phyloP scores from a whole-genome alignment of 2,888 invertebrate species.

The Rotaria magnacalcarata region DNA sequence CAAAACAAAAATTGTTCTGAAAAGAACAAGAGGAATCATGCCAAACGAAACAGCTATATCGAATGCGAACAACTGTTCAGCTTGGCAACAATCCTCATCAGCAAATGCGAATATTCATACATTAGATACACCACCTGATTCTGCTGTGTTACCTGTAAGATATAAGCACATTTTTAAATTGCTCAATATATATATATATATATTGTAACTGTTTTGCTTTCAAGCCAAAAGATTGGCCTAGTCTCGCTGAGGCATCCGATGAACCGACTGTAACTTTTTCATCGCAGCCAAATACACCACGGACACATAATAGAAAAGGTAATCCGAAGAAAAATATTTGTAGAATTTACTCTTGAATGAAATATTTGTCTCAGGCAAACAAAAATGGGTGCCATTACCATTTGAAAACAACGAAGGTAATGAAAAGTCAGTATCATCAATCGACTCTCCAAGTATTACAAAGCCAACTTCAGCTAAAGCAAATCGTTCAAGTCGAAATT shows the following conservation, averaged over 20 bases:
- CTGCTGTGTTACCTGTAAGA: neutral
- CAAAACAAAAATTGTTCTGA: neutral
- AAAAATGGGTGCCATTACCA: slow-evolving; percentile 16
- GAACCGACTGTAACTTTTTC: neutral
- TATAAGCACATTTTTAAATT: neutral
- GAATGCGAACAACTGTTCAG: neutral
- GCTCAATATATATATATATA: too few species aligned
- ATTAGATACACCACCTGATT: neutral
- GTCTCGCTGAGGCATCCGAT: slow-evolving; percentile 24
- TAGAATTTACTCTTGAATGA: too few species aligned
- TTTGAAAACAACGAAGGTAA: neutral
- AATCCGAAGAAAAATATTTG: neutral
- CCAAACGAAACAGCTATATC: slow-evolving; percentile 17
- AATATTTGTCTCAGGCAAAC: neutral
- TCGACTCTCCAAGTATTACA: neutral
- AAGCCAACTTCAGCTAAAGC: too few species aligned
- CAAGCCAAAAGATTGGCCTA: slow-evolving; percentile 28
- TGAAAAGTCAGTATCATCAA: neutral
- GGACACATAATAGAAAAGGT: slow-evolving; percentile 4
- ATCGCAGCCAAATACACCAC: slow-evolving; percentile 14
- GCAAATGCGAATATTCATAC: neutral
- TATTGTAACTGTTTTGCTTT: neutral
- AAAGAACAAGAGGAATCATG: slow-evolving; percentile 3
- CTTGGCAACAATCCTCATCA: slow-evolving; percentile 8
- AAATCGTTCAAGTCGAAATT: neutral